These are phyloP conservation scores for Coluber constrictor DNA, from an alignment of 2,797 vertebrate species.

Conservation along the genomic window DNA sequence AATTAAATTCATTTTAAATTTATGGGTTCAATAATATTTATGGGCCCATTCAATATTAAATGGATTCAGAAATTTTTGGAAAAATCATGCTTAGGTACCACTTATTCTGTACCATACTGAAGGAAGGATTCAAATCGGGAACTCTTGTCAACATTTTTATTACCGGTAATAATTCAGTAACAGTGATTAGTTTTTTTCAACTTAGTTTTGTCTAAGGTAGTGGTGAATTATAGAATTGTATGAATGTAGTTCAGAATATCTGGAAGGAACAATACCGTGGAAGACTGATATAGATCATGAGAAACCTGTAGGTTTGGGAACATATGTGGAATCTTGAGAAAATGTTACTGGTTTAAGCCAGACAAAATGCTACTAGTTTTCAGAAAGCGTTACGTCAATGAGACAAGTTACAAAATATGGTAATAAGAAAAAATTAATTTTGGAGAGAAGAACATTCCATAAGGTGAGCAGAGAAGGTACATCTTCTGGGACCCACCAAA, in stretches of 20 bases:
- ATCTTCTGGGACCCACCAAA: neutral
- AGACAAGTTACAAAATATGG: neutral
- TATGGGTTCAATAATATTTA: neutral
- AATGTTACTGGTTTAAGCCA: neutral
- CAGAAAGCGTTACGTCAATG: neutral
- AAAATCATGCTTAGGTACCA: neutral
- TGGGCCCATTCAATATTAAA: neutral
- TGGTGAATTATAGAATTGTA: neutral
- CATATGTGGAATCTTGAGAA: neutral
- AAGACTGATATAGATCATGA: neutral
- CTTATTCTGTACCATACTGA: neutral
- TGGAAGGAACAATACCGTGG: neutral
- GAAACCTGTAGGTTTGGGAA: neutral
- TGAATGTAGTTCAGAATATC: neutral
- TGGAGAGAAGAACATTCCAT: neutral
- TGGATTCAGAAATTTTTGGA: neutral
- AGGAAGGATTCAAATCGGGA: neutral
- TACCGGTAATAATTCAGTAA: neutral
- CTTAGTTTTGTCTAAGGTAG: neutral
- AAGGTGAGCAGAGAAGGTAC: neutral
- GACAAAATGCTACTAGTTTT: neutral
- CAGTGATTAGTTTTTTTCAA: neutral
- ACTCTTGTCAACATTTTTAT: neutral
- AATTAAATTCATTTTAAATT: constrained; percentile 23
- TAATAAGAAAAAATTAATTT: neutral